A percentile compares a stretch with the other conserved stretches of the same genome.
Conservation (phyloP, 2,113 vertebrate genomes). For the Butastur rufipennis region DNA sequence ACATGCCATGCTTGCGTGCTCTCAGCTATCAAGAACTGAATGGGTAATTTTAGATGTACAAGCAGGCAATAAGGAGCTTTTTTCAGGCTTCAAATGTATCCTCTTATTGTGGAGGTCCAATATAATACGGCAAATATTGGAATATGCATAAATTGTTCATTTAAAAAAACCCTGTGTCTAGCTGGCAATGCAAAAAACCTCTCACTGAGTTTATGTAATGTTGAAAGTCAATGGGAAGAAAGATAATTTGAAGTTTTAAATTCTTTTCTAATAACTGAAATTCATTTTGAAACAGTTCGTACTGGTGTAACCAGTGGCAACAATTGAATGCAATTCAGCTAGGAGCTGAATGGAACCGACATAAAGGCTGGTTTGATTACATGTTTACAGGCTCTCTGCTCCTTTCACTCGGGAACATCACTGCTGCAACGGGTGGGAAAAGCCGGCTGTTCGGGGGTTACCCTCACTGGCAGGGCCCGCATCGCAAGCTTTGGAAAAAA, state of each 20-base stretch:
- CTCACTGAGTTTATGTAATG: neutral
- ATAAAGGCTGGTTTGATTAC: neutral
- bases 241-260: neutral
- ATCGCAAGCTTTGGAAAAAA: neutral
- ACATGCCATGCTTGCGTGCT: neutral
- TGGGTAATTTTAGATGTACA: neutral
- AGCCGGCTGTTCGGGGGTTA: fast-evolving
- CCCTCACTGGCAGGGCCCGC: neutral
- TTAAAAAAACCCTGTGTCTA: fast-evolving
- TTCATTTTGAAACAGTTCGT: neutral
- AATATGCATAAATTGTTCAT: neutral
- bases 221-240: neutral
- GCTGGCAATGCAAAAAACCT: neutral
- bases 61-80: neutral
- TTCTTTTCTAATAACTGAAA: neutral
- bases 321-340: neutral
- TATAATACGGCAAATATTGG: neutral
- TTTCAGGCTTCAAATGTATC: neutral
- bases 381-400: neutral
- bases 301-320: neutral
- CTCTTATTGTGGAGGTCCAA: neutral
- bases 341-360: neutral
- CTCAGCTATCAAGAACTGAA: neutral
- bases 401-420: neutral
- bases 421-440: neutral